These are phyloP conservation scores for Carassius gibelio DNA, from an alignment of 2,113 vertebrate species.

Conservation along the genomic window DNA sequence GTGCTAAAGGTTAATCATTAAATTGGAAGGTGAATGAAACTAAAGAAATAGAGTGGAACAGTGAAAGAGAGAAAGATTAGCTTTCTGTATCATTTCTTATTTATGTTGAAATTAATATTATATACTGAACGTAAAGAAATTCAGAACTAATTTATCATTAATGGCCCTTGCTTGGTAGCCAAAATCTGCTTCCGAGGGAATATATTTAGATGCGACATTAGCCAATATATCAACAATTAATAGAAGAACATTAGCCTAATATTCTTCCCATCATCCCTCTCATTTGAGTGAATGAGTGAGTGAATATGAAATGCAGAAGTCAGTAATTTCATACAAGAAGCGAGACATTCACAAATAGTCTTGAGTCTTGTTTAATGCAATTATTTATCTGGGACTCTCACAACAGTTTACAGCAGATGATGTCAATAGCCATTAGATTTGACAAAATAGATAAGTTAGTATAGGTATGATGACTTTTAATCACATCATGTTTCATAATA, in stretches of 20 bases:
- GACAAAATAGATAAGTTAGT: too few species aligned
- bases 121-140: too few species aligned
- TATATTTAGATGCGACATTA: background rate
- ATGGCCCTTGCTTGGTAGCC: background rate
- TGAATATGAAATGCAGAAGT: constrained; percentile 4
- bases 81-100: background rate
- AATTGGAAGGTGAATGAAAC: background rate
- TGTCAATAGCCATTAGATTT: too few species aligned
- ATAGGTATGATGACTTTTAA: background rate
- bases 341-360: too few species aligned
- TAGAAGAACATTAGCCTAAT: background rate
- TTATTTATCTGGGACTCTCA: too few species aligned
- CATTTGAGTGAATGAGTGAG: constrained; percentile 7
- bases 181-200: background rate
- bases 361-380: too few species aligned
- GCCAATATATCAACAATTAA: background rate
- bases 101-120: background rate
- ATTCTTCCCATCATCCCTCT: constrained; percentile 6
- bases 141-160: background rate
- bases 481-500: background rate
- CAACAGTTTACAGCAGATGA: background rate
- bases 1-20: background rate
- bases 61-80: constrained; percentile 14
- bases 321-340: background rate
- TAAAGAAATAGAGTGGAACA: background rate